These are phyloP conservation scores for Periophthalmus modestus DNA, from an alignment of 2,113 vertebrate genomes.

Conservation along the genomic window DNA sequence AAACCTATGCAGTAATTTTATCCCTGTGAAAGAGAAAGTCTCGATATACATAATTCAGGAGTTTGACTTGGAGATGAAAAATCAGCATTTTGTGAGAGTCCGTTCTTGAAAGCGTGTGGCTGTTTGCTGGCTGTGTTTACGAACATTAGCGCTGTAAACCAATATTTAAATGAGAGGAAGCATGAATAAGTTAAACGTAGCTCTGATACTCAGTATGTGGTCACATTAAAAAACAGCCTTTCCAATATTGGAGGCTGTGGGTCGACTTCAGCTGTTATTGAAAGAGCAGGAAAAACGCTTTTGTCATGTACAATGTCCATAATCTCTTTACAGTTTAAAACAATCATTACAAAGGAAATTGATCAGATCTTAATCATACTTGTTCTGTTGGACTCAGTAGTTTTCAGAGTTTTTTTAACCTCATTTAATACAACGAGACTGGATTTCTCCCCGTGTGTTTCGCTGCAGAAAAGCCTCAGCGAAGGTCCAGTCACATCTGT, in stretches of 20 bases:
- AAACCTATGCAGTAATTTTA: conserved; percentile 32
- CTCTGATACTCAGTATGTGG: conserved; percentile 31
- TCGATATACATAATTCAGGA: conserved; percentile 62
- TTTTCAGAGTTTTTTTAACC: too few species aligned
- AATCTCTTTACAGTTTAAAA: neutral
- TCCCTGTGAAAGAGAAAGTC: conserved; percentile 44
- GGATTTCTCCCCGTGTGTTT: too few species aligned
- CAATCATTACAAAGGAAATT: too few species aligned
- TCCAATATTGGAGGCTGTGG: neutral
- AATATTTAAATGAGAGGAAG: conserved; percentile 29
- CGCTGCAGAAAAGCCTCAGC: too few species aligned
- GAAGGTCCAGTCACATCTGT: too few species aligned
- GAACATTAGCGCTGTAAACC: conserved; percentile 51
- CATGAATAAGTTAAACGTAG: conserved; percentile 36
- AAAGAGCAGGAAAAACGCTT: neutral
- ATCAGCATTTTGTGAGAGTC: conserved; percentile 55
- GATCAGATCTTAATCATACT: too few species aligned
- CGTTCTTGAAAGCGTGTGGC: conserved; percentile 42
- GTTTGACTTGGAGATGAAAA: conserved; percentile 50
- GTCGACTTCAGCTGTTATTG: neutral
- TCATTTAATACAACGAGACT: too few species aligned
- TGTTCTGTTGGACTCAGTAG: too few species aligned
- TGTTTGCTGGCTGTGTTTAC: conserved; percentile 52
- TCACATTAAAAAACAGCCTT: conserved; percentile 10
- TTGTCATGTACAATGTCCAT: neutral